Base-by-base conservation (phyloP, 2,113 vertebrate genomes). In the Phyllopteryx taeniolatus region DNA sequence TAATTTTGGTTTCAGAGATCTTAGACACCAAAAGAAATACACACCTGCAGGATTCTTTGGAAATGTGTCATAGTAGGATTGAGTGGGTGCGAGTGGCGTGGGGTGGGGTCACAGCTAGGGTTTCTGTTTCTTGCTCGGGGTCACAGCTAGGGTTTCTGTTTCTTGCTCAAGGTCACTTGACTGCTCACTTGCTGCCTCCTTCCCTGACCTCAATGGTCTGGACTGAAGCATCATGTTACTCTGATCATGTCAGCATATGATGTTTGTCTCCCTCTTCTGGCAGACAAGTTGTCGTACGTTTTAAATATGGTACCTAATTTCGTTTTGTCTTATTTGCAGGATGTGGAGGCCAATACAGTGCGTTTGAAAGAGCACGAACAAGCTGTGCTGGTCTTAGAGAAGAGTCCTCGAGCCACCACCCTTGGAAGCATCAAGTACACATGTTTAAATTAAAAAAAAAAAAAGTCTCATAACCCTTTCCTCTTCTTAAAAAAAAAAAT, bases 341-440 rank as follows among this genome's bases (percentile, higher is more conserved):
- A 99, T 79, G 96, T 99, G 76, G 97, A 99, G 89, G 97, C 97
- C 65, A 99, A 99, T 90, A 99, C 97, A 39, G 97, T 99, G 69
- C 95, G 97, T 89, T 94, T 99, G 75, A 99, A 98, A 91, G 97
- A 99, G 88, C 97, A 99, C 57, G 95, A 96, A 77, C 95, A 96
- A 91, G 93, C 96, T 80, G 97, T 99, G 84, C 92, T 99, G 92
- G 96, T 99, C 74, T 90, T 99, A 85, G 96, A 99, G 90, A 99
- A 98, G 92, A 95, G 97, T 88, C 95, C 95, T 76, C 94, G 95
- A 79, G 78, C 94, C 86, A 93, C 95, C 77, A 93, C 93, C 88
- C 92, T 96, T 91, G 96, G 94, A 90, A 96, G 92, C 88, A 91
- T 95, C 85, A 90, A 90, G 88, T 92, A 84, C 19, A 86, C 79